A percentile compares a stretch with the other conserved stretches of the same genome.
Conservation (phyloP, 2,113 vertebrate genomes). For the Alosa alosa region DNA sequence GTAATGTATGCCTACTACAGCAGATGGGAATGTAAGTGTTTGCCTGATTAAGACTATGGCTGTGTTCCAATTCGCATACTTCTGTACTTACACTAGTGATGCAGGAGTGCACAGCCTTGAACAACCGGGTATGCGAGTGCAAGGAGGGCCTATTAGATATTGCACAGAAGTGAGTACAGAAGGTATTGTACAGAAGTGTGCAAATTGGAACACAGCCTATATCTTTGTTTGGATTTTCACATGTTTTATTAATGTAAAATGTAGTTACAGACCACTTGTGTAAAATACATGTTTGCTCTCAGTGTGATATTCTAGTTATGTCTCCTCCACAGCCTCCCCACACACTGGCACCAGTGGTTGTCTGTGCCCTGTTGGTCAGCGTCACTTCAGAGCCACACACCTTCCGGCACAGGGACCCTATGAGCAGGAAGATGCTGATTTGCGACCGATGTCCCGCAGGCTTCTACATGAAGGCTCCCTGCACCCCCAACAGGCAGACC, state of each 20-base stretch:
- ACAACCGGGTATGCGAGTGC: conserved; percentile 68
- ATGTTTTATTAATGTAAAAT: too few species aligned
- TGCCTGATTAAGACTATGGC: not conserved
- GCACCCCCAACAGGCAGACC: conserved; percentile 53
- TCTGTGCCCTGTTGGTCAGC: not conserved
- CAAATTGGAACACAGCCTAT: too few species aligned
- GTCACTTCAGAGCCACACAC: conserved; percentile 16
- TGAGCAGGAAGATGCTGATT: conserved; percentile 30
- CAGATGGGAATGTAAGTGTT: not conserved
- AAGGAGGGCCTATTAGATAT: conserved; percentile 7
- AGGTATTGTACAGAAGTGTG: too few species aligned
- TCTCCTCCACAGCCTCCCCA: not conserved
- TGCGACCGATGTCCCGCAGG: conserved; percentile 65
- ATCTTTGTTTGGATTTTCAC: not conserved
- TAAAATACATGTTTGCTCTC: too few species aligned
- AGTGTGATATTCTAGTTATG: too few species aligned
- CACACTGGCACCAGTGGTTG: not conserved
- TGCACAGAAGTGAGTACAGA: too few species aligned
- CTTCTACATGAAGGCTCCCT: conserved; percentile 45
- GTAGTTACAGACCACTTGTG: too few species aligned
- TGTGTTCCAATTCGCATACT: not conserved
- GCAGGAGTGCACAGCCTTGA: conserved; percentile 53
- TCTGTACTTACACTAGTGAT: conserved; percentile 46
- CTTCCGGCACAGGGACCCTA: conserved; percentile 42
- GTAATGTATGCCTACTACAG: too few species aligned